Evolutionary conservation across 1,140 invertebrate species (phyloP).

Genomic region (Brachionus rotundiformis): DNA sequence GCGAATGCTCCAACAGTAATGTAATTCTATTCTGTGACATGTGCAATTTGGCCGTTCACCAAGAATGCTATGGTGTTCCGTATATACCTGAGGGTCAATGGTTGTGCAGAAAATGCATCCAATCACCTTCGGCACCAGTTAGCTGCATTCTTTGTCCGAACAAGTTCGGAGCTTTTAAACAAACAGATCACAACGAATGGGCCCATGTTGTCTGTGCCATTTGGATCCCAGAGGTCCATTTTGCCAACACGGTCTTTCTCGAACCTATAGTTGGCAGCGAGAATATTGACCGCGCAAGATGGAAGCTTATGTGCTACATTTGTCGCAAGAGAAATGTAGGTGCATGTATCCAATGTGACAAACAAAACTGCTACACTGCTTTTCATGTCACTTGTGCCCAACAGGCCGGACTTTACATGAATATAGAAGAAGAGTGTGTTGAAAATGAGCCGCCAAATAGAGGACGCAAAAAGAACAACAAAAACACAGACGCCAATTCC

Average conservation of each 20-base stretch:
- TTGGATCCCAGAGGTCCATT: constrained; percentile 97
- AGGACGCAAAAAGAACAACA: constrained; percentile 64
- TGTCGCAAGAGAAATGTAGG: constrained; percentile 90
- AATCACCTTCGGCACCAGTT: constrained; percentile 89
- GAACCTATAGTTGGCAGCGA: constrained; percentile 95
- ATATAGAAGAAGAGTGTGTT: constrained; percentile 73
- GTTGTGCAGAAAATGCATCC: constrained; percentile 88
- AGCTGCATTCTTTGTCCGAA: constrained; percentile 97
- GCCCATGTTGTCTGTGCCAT: constrained; percentile 97
- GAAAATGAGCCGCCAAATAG: constrained; percentile 65
- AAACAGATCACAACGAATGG: constrained; percentile 92
- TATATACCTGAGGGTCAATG: constrained; percentile 99
- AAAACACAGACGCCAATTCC: constrained; percentile 4
- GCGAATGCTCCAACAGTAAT: constrained; percentile 95
- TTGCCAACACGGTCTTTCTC: constrained; percentile 84
- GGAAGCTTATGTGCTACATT: constrained; percentile 91
- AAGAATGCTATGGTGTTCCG: constrained; percentile 98
- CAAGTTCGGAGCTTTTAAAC: constrained; percentile 95
- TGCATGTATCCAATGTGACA: constrained; percentile 96
- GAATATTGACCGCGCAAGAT: constrained; percentile 88
- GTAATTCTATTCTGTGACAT: constrained; percentile 97
- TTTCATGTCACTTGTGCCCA: constrained; percentile 99
- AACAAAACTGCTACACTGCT: constrained; percentile 90
- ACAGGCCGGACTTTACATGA: constrained; percentile 89
- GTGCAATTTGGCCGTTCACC: constrained; percentile 97